Evolutionary conservation across 1,140 invertebrate species (phyloP).

Genomic region (Drosophila bifasciata): DNA sequence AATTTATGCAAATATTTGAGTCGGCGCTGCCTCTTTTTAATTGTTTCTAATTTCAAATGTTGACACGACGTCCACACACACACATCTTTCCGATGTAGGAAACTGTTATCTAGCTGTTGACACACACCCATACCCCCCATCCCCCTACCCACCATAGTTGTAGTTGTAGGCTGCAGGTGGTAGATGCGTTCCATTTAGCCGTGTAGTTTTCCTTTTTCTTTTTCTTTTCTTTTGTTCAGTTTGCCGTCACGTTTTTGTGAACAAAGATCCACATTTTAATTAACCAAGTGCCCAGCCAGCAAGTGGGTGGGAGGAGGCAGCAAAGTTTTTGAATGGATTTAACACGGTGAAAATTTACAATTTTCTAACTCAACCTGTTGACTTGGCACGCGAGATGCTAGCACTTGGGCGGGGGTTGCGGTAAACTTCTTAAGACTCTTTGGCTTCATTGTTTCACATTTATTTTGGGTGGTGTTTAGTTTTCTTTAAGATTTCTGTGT

Average conservation of each 20-base stretch:
- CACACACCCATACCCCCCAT: conserved; percentile 34
- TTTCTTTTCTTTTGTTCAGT: conserved; percentile 48
- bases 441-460: not conserved
- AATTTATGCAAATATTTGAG: conserved; percentile 65
- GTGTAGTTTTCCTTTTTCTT: conserved; percentile 30
- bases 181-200: conserved; percentile 53
- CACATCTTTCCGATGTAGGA: conserved; percentile 29
- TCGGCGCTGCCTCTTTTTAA: conserved; percentile 70
- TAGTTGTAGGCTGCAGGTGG: not conserved
- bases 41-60: conserved; percentile 75
- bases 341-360: conserved; percentile 30
- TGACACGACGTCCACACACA: conserved; percentile 46
- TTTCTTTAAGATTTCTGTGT: not conserved
- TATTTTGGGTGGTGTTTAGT: not conserved
- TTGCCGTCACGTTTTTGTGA: conserved; percentile 7
- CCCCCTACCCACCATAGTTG: too few species aligned
- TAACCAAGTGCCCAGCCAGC: conserved; percentile 9
- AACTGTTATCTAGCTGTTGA: conserved; percentile 63
- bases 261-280: conserved; percentile 42
- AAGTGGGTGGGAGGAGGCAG: not conserved
- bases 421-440: conserved; percentile 2
- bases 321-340: conserved; percentile 22
- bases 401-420: too few species aligned
- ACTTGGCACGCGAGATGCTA: conserved; percentile 19
- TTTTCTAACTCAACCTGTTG: conserved; percentile 39